phyloP scores from a whole-genome alignment of 2,888 invertebrate genomes.

The Phortica magna region DNA sequence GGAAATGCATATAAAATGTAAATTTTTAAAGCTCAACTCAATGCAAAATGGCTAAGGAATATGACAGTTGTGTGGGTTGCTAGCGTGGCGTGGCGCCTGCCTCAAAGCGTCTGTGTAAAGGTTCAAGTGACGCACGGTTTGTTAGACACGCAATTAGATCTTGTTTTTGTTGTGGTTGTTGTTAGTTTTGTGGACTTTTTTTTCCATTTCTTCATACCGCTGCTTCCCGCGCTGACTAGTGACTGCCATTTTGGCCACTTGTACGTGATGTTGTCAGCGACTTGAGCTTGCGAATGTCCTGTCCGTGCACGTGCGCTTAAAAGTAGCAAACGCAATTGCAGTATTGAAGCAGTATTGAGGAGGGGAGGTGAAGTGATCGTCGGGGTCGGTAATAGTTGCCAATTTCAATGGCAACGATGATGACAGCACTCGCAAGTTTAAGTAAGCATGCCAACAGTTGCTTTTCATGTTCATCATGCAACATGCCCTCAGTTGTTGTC shows the following conservation, averaged over 20 bases:
- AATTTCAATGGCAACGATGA: conserved; percentile 49
- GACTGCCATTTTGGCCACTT: conserved; percentile 27
- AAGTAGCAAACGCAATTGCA: neutral
- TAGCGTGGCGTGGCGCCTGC: conserved; percentile 22
- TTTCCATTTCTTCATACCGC: neutral
- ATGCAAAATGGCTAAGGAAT: neutral
- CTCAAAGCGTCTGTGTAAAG: neutral
- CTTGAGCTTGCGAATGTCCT: conserved; percentile 58
- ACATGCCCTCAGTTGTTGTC: neutral
- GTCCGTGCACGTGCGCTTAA: neutral
- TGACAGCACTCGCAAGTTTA: neutral
- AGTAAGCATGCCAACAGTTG: conserved; percentile 13
- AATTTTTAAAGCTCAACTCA: conserved; percentile 48
- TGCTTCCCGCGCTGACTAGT: neutral
- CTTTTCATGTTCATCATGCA: conserved; percentile 45
- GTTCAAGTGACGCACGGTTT: neutral
- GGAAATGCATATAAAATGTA: conserved; percentile 59
- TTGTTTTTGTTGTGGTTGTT: neutral
- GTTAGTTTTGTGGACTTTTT: neutral
- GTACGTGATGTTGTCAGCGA: conserved; percentile 48
- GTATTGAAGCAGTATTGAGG: neutral
- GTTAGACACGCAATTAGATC: conserved; percentile 29
- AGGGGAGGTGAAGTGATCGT: conserved; percentile 29
- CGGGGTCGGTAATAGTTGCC: no score
- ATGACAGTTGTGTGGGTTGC: neutral